Conservation (phyloP, 2,888 invertebrate species). For the Apomyelois bistriatella region DNA sequence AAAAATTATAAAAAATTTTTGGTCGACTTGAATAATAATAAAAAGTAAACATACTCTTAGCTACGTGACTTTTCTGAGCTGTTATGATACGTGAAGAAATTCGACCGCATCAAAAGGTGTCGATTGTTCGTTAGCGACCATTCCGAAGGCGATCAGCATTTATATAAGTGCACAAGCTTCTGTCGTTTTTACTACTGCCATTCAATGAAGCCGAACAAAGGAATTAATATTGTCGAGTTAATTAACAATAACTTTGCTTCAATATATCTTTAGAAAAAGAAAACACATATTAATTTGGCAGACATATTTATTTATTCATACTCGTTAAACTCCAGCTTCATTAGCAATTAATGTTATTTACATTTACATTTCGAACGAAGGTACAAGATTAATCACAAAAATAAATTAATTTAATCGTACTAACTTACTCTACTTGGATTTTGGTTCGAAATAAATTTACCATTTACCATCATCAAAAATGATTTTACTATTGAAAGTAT, state of each 20-base stretch:
- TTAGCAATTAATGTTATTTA: conserved; percentile 73
- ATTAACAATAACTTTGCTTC: neutral
- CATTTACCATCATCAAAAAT: conserved; percentile 41
- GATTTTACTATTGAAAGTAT: conserved; percentile 60
- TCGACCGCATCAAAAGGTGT: neutral
- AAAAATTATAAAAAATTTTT: neutral
- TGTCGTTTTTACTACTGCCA: neutral
- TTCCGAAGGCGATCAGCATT: neutral
- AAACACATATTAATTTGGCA: conserved; percentile 70
- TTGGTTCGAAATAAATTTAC: conserved; percentile 65
- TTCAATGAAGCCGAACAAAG: neutral
- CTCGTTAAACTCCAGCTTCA: conserved; percentile 74
- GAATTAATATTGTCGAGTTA: neutral
- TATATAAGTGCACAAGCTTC: neutral
- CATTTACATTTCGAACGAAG: conserved; percentile 75
- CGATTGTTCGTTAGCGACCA: conserved; percentile 1
- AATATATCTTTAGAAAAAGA: conserved; percentile 33
- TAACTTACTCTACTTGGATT: conserved; percentile 64
- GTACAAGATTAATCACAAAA: conserved; percentile 72
- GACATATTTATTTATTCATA: conserved; percentile 80
- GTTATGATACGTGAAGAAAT: conserved; percentile 2
- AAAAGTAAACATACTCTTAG: neutral
- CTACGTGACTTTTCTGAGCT: neutral
- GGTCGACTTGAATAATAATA: neutral
- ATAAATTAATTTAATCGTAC: conserved; percentile 67